Evolutionary conservation across 2,888 invertebrate genomes (phyloP).

Genomic region (Ptychoptera albimana): DNA sequence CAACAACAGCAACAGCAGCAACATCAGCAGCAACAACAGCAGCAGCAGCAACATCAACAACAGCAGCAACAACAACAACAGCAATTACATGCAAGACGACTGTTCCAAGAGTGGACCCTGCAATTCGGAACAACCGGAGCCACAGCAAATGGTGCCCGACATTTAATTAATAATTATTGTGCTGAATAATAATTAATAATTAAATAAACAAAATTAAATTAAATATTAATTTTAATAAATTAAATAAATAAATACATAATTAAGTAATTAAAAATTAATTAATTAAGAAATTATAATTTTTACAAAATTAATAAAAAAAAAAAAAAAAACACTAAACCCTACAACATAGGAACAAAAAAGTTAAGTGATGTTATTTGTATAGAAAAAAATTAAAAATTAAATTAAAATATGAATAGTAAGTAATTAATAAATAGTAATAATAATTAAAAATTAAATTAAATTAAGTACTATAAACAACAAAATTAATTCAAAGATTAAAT

Average conservation of each 20-base stretch:
- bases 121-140: conserved; percentile 29
- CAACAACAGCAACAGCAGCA: conserved; percentile 16
- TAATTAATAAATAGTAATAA: too few relatives aligned
- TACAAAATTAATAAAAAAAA: neutral
- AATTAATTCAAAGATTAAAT: too few relatives aligned
- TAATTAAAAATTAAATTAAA: too few relatives aligned
- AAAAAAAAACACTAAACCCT: neutral
- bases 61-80: conserved; percentile 32
- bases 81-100: conserved; percentile 28
- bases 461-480: too few relatives aligned
- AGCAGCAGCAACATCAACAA: conserved; percentile 21
- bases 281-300: neutral
- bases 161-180: conserved; percentile 27
- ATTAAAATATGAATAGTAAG: too few relatives aligned
- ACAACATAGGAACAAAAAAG: neutral
- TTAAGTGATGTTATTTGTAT: too few relatives aligned
- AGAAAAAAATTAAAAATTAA: too few relatives aligned
- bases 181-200: conserved; percentile 21
- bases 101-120: conserved; percentile 31
- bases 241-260: neutral
- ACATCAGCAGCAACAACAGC: conserved; percentile 19
- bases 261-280: conserved; percentile 1
- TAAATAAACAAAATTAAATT: conserved; percentile 5
- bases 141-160: conserved; percentile 19
- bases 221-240: conserved; percentile 7